Evolutionary conservation across 1,140 invertebrate genomes (phyloP).

Genomic region (Episyrphus balteatus): DNA sequence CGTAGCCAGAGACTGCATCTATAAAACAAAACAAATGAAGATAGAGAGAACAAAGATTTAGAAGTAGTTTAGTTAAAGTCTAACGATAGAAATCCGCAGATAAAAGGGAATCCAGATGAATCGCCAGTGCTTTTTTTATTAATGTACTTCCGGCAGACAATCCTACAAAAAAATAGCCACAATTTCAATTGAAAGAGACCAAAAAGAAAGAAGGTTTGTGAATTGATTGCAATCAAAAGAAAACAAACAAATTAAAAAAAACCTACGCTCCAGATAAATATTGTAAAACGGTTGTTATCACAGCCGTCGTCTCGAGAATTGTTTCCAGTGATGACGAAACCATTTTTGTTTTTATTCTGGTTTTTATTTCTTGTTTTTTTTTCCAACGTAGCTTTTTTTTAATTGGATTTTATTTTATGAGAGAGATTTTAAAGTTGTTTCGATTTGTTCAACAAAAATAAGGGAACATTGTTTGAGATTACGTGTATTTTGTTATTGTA

Average conservation of each 20-base stretch:
- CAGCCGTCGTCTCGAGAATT: constrained; percentile 45
- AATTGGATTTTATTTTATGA: neutral
- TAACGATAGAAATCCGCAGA: constrained; percentile 65
- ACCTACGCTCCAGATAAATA: constrained; percentile 50
- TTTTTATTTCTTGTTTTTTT: neutral
- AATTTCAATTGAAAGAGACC: constrained; percentile 2
- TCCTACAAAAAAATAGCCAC: constrained; percentile 9
- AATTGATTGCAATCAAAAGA: neutral
- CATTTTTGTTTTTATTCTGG: neutral
- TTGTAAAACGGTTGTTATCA: constrained; percentile 54
- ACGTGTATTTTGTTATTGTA: no score
- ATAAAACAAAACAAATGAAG: constrained; percentile 11
- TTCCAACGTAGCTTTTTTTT: neutral
- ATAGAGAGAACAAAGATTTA: neutral
- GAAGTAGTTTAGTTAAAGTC: constrained; percentile 22
- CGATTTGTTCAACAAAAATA: no score
- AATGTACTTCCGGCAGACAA: constrained; percentile 33
- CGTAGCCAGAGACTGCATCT: constrained; percentile 49
- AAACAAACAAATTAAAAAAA: neutral
- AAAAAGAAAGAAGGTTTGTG: neutral
- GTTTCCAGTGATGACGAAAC: constrained; percentile 16
- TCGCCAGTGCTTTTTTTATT: constrained; percentile 38
- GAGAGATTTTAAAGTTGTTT: no score
- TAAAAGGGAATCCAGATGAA: constrained; percentile 59
- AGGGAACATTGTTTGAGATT: no score